Percentiles rank a stretch among this genome's conserved stretches.
Evolutionary conservation across 2,113 vertebrate species (phyloP).

Genomic region (Nesogale talazaci): DNA sequence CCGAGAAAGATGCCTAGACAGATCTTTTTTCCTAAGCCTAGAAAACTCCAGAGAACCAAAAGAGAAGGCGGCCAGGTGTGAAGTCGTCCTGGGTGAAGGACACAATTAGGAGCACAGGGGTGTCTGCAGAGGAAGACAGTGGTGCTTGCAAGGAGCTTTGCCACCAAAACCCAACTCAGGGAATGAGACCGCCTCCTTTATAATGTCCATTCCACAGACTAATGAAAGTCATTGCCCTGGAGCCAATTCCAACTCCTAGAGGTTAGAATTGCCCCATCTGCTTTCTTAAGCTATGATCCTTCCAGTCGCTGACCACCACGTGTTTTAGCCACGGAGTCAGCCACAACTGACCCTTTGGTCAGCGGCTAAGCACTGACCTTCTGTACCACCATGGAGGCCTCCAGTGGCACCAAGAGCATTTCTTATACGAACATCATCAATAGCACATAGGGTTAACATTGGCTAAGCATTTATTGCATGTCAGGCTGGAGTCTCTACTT

Average conservation of each 20-base stretch:
- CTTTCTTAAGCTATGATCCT: not conserved
- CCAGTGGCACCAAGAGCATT: rapidly evolving
- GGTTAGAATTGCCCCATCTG: not conserved
- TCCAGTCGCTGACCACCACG: not conserved
- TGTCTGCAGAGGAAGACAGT: not conserved
- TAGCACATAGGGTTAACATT: not conserved
- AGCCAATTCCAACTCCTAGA: not conserved
- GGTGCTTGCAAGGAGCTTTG: not conserved
- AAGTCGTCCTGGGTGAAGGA: not conserved
- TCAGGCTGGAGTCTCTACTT: not conserved
- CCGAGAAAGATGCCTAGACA: not conserved
- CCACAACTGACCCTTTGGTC: not conserved
- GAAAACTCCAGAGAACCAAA: not conserved
- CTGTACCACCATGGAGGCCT: not conserved
- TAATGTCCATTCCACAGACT: not conserved
- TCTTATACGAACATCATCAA: not conserved
- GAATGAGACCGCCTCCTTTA: not conserved
- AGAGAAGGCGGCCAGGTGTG: not conserved
- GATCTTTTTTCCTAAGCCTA: not conserved
- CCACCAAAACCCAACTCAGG: not conserved
- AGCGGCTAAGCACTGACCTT: not conserved
- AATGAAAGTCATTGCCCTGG: not conserved
- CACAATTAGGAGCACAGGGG: too few relatives aligned
- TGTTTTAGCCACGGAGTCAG: not conserved
- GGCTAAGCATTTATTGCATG: not conserved